Conservation (phyloP, 2,797 vertebrate species). For the Rhinatrema bivittatum region DNA sequence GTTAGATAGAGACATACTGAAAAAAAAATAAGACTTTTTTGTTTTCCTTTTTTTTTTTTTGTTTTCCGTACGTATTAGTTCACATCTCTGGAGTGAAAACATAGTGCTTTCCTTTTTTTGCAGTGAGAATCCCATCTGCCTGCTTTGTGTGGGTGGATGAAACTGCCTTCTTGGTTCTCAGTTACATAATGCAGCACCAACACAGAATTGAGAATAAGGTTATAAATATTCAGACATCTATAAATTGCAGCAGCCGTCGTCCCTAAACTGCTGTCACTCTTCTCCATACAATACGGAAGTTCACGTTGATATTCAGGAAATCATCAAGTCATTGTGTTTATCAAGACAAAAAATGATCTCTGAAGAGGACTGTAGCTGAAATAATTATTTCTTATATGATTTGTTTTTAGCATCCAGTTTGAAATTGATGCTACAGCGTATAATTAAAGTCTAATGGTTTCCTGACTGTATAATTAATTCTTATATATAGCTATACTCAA, state of each 20-base stretch:
- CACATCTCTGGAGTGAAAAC: neutral
- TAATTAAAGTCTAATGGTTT: neutral
- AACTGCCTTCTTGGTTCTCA: slow-evolving; percentile 3
- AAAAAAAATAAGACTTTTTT: neutral
- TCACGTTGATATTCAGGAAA: slow-evolving; percentile 10
- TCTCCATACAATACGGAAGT: neutral
- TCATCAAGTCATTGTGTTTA: neutral
- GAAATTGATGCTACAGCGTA: neutral
- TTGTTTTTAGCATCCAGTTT: neutral
- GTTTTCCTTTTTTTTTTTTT: neutral
- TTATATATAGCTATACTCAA: neutral
- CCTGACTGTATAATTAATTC: slow-evolving; percentile 7
- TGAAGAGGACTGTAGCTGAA: neutral
- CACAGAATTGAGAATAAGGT: slow-evolving; percentile 15
- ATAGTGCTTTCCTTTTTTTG: neutral
- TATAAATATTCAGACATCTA: slow-evolving; percentile 26
- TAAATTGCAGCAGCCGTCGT: neutral
- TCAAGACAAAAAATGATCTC: neutral
- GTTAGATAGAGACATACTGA: neutral
- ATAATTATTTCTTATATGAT: slow-evolving; percentile 1
- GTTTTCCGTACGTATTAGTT: neutral
- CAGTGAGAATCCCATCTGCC: neutral
- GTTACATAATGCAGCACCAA: slow-evolving; percentile 14
- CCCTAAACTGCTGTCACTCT: slow-evolving; percentile 13
- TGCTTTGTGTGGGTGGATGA: neutral